Base-by-base conservation (phyloP, 2,113 vertebrate species). In the Eublepharis macularius region DNA sequence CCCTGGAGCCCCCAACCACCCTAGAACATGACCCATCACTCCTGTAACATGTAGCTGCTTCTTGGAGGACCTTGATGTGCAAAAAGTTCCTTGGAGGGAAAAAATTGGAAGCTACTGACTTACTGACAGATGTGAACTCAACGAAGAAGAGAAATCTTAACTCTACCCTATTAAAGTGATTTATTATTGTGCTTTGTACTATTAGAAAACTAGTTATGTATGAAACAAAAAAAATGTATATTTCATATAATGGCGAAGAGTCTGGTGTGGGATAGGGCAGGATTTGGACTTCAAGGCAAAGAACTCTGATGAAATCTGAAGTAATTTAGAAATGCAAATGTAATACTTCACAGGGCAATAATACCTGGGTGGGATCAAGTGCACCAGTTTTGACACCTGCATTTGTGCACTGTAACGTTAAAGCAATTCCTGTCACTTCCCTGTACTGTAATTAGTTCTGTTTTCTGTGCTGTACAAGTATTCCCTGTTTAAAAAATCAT, bases 271-370 rank as follows among this genome's bases (percentile, higher is more conserved):
- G 26, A n/a, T 34, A 68, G 60, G 81, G 73, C 36, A 34, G 14
- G 36, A n/a, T 81, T 66, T 29, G 8, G 19, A 11, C 36, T 81
- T 60, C 63, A 69, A 78, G 36, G 49, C n/a, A 60, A 66, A 19
- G 24, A 17, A 0, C 14, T 43, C 43, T 80, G 26, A 80, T 45
- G 65, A 84, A 34, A 54, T 78, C 85, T 82, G 4, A 60, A 79
- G 60, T 54, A 81, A 85, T 78, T 83, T 19, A 32, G 69, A 45
- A 88, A 82, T 85, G 81, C 92, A 65, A 80, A 87, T 80, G 26
- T 43, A 83, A 86, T 69, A 34, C 29, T 88, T 45, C 14, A 45
- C 29, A 76, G 45, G 21, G 21, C 70, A 41, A 80, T 45, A 81
- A 10, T 51, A 79, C 78, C 77, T 84, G 24, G 1, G 77, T 43